phyloP scores from a whole-genome alignment of 2,888 invertebrate genomes.

The Melanotus villosus region DNA sequence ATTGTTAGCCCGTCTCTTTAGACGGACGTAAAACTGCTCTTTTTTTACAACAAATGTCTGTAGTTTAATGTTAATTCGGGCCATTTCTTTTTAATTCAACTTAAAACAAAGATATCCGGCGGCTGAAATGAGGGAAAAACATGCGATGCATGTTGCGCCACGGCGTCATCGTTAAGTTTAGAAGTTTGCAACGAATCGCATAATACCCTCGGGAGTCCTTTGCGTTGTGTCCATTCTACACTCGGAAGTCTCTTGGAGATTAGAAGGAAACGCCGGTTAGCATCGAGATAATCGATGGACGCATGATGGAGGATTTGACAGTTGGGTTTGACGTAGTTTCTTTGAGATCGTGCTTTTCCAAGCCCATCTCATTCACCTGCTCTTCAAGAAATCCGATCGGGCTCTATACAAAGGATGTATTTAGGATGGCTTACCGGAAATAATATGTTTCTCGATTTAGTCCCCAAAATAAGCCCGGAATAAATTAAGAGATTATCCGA shows the following conservation, averaged over 20 bases:
- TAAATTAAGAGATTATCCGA: not conserved
- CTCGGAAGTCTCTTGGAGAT: slow-evolving; percentile 15
- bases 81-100: slow-evolving; percentile 3
- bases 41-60: slow-evolving; percentile 1
- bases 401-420: slow-evolving; percentile 11
- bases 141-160: slow-evolving; percentile 8
- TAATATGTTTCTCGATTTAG: slow-evolving; percentile 8
- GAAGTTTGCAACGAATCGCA: slow-evolving; percentile 8
- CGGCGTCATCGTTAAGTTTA: not conserved
- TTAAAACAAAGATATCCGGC: slow-evolving; percentile 2
- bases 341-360: slow-evolving; percentile 12
- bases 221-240: slow-evolving; percentile 10
- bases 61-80: slow-evolving; percentile 25
- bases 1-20: slow-evolving; percentile 30
- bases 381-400: slow-evolving; percentile 15
- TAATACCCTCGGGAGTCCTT: slow-evolving; percentile 17
- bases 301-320: slow-evolving; percentile 18
- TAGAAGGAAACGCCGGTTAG: slow-evolving; percentile 14
- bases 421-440: slow-evolving; percentile 4
- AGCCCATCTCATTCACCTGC: slow-evolving; percentile 20
- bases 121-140: not conserved
- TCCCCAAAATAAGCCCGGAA: not conserved
- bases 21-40: slow-evolving; percentile 20
- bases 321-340: slow-evolving; percentile 22
- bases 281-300: slow-evolving; percentile 19